Base-by-base conservation (phyloP, 2,888 invertebrate species). In the Gnatocerus cornutus region DNA sequence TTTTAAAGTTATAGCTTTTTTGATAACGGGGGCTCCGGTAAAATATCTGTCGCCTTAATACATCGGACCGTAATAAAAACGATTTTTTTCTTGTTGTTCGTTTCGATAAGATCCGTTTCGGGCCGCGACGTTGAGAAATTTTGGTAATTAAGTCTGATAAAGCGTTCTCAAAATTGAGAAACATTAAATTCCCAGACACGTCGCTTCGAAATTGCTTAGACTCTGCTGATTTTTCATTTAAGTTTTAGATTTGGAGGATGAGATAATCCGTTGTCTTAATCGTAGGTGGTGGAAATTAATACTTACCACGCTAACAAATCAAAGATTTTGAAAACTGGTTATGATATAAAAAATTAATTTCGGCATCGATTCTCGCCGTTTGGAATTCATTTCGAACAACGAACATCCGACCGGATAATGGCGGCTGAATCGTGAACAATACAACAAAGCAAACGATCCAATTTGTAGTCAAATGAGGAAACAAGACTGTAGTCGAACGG, bases 1-100 rank as follows among this genome's bases (percentile, higher is more conserved):
- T 75, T 78, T 75, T 71, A 65, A 75, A 76, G 72, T 75, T 77
- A 76, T 76, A 67, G 74, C 74, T 50, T 76, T 78, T 76, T 74
- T 75, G 72, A 75, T 76, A 73, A 76, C 70, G 62, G 46, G n/a
- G n/a, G 27, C 45, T 33, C 41, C 71, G 61, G 46, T 69, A 45
- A 72, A 63, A 68, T 71, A 71, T 72, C 56, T 66, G 14, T 48
- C 63, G n/a, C n/a, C 39, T 41, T 56, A 63, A 67, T 69, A 64
- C 71, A 61, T 61, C 16, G 48, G 48, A 13, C 59, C 10, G 43
- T 8, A 52, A 52, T 16, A 52, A 50, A 27, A 53, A 10, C 37
- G 33, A 53, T 53, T 52, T 30, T 52, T 41, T 41, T 12, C 41
- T 7, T 13, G 41, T 10, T n/a, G 39, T 39, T 39, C 37, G 39